A percentile compares a stretch with the other conserved stretches of the same genome.
These are phyloP conservation scores for Megaustenia siamemsis DNA, from an alignment of 2,888 invertebrate species.

Conservation along the genomic window DNA sequence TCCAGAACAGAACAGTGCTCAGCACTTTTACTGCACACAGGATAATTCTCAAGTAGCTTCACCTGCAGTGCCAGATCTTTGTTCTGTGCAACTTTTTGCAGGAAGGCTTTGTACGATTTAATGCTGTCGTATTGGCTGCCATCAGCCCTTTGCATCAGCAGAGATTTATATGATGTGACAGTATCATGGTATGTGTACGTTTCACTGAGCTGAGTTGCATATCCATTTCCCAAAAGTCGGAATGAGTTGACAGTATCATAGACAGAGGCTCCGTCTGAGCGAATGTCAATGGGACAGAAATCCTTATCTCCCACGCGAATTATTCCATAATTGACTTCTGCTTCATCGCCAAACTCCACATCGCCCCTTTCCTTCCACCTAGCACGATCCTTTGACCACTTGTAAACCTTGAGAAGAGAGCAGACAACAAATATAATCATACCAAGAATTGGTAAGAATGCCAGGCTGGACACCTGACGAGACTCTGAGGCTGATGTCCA, in stretches of 20 bases:
- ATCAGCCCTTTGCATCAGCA: conserved; percentile 52
- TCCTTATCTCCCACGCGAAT: conserved; percentile 56
- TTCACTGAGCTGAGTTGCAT: not conserved
- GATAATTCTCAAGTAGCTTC: conserved; percentile 52
- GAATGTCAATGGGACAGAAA: conserved; percentile 57
- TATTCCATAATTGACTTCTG: conserved; percentile 57
- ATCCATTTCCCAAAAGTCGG: conserved; percentile 49
- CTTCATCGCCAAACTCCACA: conserved; percentile 57
- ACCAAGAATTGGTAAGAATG: conserved; percentile 57
- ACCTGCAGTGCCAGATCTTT: conserved; percentile 56
- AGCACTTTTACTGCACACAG: conserved; percentile 49
- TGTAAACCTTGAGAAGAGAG: conserved; percentile 53
- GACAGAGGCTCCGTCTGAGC: conserved; percentile 57
- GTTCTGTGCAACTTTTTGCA: conserved; percentile 50
- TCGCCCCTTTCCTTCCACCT: conserved; percentile 53
- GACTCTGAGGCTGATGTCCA: conserved; percentile 27
- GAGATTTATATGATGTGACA: conserved; percentile 50
- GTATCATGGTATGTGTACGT: conserved; percentile 44
- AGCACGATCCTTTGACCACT: conserved; percentile 54
- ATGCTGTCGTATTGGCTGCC: conserved; percentile 56
- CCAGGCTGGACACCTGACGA: conserved; percentile 47
- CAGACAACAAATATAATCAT: conserved; percentile 55
- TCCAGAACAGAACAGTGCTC: conserved; percentile 33
- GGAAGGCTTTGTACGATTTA: conserved; percentile 57
- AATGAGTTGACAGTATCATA: conserved; percentile 59